Evolutionary conservation across 2,113 vertebrate species (phyloP).

Genomic region (Amphiprion ocellaris): DNA sequence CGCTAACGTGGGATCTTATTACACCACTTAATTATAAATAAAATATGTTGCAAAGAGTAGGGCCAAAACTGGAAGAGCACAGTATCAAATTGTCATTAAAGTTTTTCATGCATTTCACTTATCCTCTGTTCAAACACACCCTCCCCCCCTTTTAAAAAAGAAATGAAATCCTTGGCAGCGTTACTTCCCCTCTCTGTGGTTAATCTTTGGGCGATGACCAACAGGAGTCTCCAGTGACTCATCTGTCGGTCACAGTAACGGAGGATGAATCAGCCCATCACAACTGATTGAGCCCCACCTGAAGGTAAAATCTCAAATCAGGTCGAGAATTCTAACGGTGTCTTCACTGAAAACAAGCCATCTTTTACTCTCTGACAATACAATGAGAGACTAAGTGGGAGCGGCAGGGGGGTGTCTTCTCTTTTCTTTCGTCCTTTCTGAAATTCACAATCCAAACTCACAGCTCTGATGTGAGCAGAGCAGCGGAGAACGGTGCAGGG

Average conservation of each 20-base stretch:
- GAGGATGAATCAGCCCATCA: constrained; percentile 21
- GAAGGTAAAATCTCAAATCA: constrained; percentile 57
- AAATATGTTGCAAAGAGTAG: constrained; percentile 3
- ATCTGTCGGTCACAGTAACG: constrained; percentile 42
- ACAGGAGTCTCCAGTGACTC: constrained; percentile 43
- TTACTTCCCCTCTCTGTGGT: background rate
- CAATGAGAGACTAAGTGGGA: constrained; percentile 26
- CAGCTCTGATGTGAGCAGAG: constrained; percentile 73
- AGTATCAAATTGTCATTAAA: constrained; percentile 43
- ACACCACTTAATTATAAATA: background rate
- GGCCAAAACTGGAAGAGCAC: constrained; percentile 23
- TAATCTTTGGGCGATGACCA: constrained; percentile 29
- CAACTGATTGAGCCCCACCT: constrained; percentile 27
- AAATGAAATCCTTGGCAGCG: constrained; percentile 21
- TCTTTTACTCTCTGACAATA: constrained; percentile 51
- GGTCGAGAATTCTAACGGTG: constrained; percentile 51
- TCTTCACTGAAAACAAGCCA: constrained; percentile 54
- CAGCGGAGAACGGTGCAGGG: constrained; percentile 46
- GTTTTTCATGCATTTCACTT: constrained; percentile 37
- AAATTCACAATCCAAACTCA: constrained; percentile 50
- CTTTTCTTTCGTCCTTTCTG: constrained; percentile 36
- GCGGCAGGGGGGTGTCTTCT: constrained; percentile 28
- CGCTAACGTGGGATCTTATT: constrained; percentile 47
- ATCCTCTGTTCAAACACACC: background rate
- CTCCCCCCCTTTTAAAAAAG: background rate